phyloP scores from a whole-genome alignment of 2,888 invertebrate genomes.

The Chrysolina americana region DNA sequence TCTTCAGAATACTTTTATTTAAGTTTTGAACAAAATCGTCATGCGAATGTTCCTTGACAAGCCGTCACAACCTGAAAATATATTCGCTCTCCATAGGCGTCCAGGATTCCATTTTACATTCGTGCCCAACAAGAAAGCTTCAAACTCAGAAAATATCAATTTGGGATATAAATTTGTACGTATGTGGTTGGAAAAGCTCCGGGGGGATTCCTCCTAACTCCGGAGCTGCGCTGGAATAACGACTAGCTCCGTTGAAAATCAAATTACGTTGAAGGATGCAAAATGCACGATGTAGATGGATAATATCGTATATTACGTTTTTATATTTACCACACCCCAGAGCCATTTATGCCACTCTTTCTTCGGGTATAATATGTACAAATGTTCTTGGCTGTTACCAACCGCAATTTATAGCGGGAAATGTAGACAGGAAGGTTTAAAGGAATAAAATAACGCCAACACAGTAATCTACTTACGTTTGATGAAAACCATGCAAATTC shows the following conservation, averaged over 20 bases:
- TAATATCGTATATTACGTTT: conserved; percentile 28
- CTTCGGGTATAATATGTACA: conserved; percentile 31
- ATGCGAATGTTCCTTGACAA: too few species aligned
- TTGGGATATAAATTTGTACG: too few species aligned
- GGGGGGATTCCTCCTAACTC: background rate
- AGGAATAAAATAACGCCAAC: conserved; percentile 21
- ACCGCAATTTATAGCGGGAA: conserved; percentile 23
- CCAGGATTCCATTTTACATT: too few species aligned
- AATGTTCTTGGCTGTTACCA: conserved; percentile 26
- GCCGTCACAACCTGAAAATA: too few species aligned
- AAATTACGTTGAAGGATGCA: conserved; percentile 28
- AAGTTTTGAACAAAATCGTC: too few species aligned
- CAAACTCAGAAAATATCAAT: too few species aligned
- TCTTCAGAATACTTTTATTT: too few species aligned
- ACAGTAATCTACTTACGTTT: conserved; percentile 26
- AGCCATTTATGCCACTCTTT: conserved; percentile 29
- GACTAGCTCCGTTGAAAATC: conserved; percentile 21
- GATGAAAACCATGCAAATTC: conserved; percentile 20
- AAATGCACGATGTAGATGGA: conserved; percentile 27
- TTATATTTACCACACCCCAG: conserved; percentile 27
- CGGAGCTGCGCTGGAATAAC: background rate
- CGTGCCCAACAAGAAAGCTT: too few species aligned
- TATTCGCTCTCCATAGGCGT: too few species aligned
- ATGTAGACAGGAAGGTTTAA: conserved; percentile 25
- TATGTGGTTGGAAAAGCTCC: background rate